These are phyloP conservation scores for Drosophila nasuta DNA, from an alignment of 1,140 invertebrate species.

Conservation along the genomic window DNA sequence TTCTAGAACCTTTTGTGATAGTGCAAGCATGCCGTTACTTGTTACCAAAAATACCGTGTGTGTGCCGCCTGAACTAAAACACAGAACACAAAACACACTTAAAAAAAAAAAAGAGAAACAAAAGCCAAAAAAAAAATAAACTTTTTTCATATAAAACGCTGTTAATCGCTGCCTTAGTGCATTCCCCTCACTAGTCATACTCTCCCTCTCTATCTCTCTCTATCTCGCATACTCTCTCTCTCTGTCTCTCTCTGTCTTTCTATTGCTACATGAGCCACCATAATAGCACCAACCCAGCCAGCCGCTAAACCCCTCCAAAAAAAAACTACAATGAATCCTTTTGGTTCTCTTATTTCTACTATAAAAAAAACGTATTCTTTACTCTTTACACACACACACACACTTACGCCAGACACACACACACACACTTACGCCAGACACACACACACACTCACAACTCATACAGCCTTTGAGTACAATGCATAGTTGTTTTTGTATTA, in stretches of 20 bases:
- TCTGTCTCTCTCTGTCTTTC: constrained; percentile 3
- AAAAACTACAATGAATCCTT: neutral
- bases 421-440: too few species aligned
- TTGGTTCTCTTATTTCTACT: constrained; percentile 4
- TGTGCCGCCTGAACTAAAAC: constrained; percentile 14
- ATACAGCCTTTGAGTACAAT: constrained; percentile 39
- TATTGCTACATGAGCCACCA: neutral
- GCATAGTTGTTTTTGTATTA: constrained; percentile 53
- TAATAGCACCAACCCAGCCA: neutral
- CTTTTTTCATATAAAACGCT: neutral
- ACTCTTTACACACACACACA: constrained; percentile 14
- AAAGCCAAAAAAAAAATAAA: constrained; percentile 3
- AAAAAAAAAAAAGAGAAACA: neutral
- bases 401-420: neutral
- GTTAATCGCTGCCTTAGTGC: neutral
- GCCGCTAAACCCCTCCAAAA: neutral
- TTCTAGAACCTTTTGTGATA: constrained; percentile 12
- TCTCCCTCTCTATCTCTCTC: constrained; percentile 11
- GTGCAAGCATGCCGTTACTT: constrained; percentile 40
- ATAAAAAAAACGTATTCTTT: constrained; percentile 5
- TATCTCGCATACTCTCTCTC: constrained; percentile 16
- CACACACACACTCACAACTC: constrained; percentile 19
- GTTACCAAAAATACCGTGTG: constrained; percentile 11
- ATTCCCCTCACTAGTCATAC: neutral
- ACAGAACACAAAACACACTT: neutral